Percentiles rank a stretch among this genome's conserved stretches.
Conservation (phyloP, 2,888 invertebrate species). For the Pedicia rivosa region DNA sequence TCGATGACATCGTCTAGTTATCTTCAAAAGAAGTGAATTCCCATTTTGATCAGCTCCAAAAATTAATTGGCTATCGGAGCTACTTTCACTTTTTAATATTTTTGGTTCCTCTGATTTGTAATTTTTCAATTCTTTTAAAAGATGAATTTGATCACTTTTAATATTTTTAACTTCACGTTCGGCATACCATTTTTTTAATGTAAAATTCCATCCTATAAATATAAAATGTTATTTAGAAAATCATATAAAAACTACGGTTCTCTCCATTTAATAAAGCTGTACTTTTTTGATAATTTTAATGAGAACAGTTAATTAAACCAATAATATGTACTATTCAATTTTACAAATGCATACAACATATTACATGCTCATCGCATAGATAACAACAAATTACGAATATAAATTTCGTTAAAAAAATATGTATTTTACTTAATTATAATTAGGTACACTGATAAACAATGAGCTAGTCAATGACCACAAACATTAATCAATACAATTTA, state of each 20-base stretch:
- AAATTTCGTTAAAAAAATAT: no score
- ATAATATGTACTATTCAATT: no score
- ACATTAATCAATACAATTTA: no score
- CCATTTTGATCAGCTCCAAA: constrained; percentile 40
- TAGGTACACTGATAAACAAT: no score
- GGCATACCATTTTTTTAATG: constrained; percentile 31
- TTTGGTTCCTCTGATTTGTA: constrained; percentile 23
- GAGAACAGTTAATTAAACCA: no score
- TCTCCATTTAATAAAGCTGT: no score
- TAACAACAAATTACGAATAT: no score
- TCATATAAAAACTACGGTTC: not conserved
- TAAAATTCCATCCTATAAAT: constrained; percentile 34
- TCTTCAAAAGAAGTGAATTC: constrained; percentile 35
- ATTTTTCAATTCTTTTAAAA: constrained; percentile 13
- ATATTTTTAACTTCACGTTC: constrained; percentile 29
- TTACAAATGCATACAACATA: no score
- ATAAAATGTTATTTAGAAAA: constrained; percentile 6
- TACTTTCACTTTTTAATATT: constrained; percentile 19
- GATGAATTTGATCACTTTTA: constrained; percentile 17
- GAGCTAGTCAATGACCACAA: no score
- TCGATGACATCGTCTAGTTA: constrained; percentile 35
- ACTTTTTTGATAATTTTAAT: no score
- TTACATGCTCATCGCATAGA: no score
- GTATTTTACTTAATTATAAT: no score
- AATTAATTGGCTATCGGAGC: constrained; percentile 30